Evolutionary conservation across 2,888 invertebrate genomes (phyloP), one percentile per base, ranked within the genome.

Genomic region (Eulithis testata): DNA sequence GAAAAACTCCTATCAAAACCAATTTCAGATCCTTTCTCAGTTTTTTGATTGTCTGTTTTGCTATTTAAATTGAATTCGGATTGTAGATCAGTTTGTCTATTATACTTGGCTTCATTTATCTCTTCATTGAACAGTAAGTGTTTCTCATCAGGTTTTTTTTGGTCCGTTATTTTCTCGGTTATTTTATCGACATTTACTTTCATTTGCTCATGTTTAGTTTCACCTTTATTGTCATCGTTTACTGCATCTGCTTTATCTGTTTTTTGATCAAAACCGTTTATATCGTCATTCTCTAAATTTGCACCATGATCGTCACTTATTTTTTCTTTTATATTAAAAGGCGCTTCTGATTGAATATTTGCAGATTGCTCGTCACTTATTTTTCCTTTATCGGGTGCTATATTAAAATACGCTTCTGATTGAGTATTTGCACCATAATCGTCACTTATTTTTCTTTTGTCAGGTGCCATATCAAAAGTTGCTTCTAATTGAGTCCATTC

Each of bases 41-140:
- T 50, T 56, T 5, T 44, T 36, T 56, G 11, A 36, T 9, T 27
- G 8, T 40, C 47, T 21, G 27, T 3, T 36, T 58, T 57, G 11
- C 11, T 2, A 14, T 40, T 11, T 11, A 40, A 37, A 52, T 52
- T 14, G 0, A 14, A 40, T 14, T 14, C 14, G 7, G 37, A 14
- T 12, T 40, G 9, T 40, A n/a, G 9, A 14, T 12, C 4, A 12
- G 9, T 14, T 36, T 14, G 8, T 14, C 7, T 40, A 8, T 9
- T 11, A 21, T 21, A 21, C 9, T 51, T 36, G 12, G 12, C 52
- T n/a, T 12, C 27, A 9, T 53, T 57, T 4, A 37, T 4, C 3
- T 58, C 40, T 58, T 58, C 9, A 47, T 58, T 12, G 27, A 58
- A 53, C 6, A 6, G 47, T 37, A n/a, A 37, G 11, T 51, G 21